Base-by-base conservation (phyloP, 1,140 invertebrate species). In the Cataglyphis hispanica region DNA sequence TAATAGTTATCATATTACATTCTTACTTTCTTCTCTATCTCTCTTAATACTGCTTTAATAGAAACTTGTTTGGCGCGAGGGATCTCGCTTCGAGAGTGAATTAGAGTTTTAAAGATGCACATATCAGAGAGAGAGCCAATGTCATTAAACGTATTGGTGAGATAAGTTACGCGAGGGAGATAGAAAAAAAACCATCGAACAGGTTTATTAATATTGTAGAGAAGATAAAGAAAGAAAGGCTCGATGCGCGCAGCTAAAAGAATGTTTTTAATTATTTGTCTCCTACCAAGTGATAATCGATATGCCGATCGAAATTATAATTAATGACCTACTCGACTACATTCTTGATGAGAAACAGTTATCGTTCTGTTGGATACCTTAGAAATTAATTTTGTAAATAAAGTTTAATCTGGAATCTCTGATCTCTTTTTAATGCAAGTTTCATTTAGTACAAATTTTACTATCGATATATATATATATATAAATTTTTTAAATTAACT, bases 201-300 rank as follows among this genome's bases (percentile, higher is more conserved):
- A 13, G 19, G 53, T 27, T 67, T 67, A 83, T 83, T 83, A 83
- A 83, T 83, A 83, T 83, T 72, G 37, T 69, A 83, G 37, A 13
- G 7, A 72, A 46, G 53, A n/a, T 40, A n/a, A 53, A 83, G 78
- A 83, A 74, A 74, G 78, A 83, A 74, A 83, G 67, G 53, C 11
- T 37, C 66, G 34, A 53, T 58, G 53, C 50, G 19, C 77, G 19
- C 64, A 19, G 50, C 37, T 81, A 34, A 46, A 43, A 83, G 53
- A 72, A 60, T 34, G 11, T 37, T 61, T 83, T 83, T 83, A 72
- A 83, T 83, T 83, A 83, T 83, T 83, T 74, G 67, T 25, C 25
- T 72, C 25, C 40, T 56, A 78, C 63, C 16, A 80, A 40, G 27
- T 31, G 25, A 19, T 34, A 53, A 40, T 81, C 78, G 66, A 81